These are phyloP conservation scores for Carcinoscorpius rotundicauda DNA, from an alignment of 1,140 invertebrate genomes.

Conservation along the genomic window DNA sequence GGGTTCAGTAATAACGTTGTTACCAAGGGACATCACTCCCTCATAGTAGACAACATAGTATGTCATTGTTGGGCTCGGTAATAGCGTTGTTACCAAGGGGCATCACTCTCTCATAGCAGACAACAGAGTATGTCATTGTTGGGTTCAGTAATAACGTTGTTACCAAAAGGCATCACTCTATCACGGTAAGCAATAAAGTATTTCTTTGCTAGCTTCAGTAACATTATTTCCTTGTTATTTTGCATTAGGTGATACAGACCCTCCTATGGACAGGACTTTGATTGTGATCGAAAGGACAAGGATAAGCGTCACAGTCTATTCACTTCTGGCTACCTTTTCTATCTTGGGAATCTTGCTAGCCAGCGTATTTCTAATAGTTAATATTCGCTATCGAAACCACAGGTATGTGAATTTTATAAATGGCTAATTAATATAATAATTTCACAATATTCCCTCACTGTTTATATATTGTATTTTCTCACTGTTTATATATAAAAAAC, in stretches of 20 bases:
- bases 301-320: constrained; percentile 76
- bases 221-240: not conserved
- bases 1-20: no score
- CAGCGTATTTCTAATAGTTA: constrained; percentile 82
- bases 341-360: constrained; percentile 81
- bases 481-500: not conserved
- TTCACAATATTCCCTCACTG: not conserved
- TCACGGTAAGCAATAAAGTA: no score
- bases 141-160: no score
- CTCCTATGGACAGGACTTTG: constrained; percentile 79
- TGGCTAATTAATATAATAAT: not conserved
- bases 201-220: no score
- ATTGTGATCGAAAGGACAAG: constrained; percentile 71
- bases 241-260: constrained; percentile 41
- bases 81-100: no score
- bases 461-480: not conserved
- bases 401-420: constrained; percentile 43
- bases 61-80: no score
- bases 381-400: constrained; percentile 91
- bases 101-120: no score
- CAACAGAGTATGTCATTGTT: no score
- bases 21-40: no score
- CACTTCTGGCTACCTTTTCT: constrained; percentile 66
- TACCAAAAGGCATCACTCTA: no score
- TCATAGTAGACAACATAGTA: no score